Conservation (phyloP, 1,140 invertebrate species). For the Leguminivora glycinivorella region DNA sequence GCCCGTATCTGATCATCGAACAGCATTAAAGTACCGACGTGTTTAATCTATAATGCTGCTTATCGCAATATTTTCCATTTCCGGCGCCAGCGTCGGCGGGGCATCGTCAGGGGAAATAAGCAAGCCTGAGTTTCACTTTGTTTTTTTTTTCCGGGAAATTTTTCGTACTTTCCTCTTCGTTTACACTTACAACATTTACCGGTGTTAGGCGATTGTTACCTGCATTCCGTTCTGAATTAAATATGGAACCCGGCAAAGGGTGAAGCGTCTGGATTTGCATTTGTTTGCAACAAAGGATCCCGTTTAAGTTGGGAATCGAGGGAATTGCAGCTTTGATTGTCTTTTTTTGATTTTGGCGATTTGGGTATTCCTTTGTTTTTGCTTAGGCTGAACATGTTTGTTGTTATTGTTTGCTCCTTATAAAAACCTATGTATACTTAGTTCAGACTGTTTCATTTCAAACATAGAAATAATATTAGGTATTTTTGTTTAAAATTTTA, state of each 20-base stretch:
- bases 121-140: slow-evolving; percentile 75
- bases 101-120: slow-evolving; percentile 76
- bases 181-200: slow-evolving; percentile 75
- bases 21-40: slow-evolving; percentile 62
- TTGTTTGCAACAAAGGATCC: slow-evolving; percentile 65
- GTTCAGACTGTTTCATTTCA: too few species aligned
- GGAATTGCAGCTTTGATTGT: slow-evolving; percentile 29
- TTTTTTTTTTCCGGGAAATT: slow-evolving; percentile 67
- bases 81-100: slow-evolving; percentile 66
- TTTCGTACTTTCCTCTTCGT: slow-evolving; percentile 72
- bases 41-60: slow-evolving; percentile 78
- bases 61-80: slow-evolving; percentile 79
- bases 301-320: slow-evolving; percentile 55
- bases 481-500: too few species aligned
- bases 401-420: not conserved
- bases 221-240: slow-evolving; percentile 74
- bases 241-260: slow-evolving; percentile 69
- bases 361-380: slow-evolving; percentile 20
- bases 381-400: not conserved
- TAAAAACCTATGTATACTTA: too few species aligned
- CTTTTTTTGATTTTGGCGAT: slow-evolving; percentile 20
- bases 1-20: slow-evolving; percentile 52
- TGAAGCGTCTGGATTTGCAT: slow-evolving; percentile 74
- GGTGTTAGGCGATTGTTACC: slow-evolving; percentile 72
- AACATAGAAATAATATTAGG: too few species aligned